Evolutionary conservation across 2,888 invertebrate species (phyloP), one percentile per base, ranked within the genome.

Genomic region (Dryococelus australis): DNA sequence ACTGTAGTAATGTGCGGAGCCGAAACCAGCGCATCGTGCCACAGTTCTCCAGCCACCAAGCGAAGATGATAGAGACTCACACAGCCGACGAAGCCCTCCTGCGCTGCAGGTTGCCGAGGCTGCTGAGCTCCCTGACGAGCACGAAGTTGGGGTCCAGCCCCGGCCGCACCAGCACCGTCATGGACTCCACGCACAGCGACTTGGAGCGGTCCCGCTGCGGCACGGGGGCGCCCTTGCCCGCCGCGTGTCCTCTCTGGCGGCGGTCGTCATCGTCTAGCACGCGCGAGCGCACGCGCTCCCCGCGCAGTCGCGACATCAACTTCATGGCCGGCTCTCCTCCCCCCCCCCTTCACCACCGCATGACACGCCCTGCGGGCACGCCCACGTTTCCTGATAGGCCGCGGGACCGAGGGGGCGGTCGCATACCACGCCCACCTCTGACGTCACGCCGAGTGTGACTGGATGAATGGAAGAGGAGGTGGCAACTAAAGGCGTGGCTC

Each of bases 171-270:
- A 91, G 90, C 9, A 90, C 89, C 35, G 90, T 90, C 89, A 90
- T 89, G 87, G 90, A 90, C 87, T 90, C 91, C 85, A 92, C 92
- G 88, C 92, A 92, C 83, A 92, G 90, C 10, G 92, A 92, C 88
- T 92, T 90, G 65, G 92, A 92, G 81, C 92, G 89, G 90, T 92
- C 92, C 78, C 92, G 88, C 87, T 91, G 89, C 53, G 88, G 88
- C 26, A 87, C 85, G n/a, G 85, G 43, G 24, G 88, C 47, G 28
- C 86, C 51, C 51, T 43, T 51, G 79, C 85, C 78, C 84, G 78
- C 27, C 86, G 85, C 53, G 78, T 85, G 26, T 65, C 65, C 24
- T 0, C 81, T 65, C 65, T 81, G 86, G 24, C 84, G 51, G 79
- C 86, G 88, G 86, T 85, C 86, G 84, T 87, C 85, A 27, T 86